A percentile compares a stretch with the other conserved stretches of the same genome.
phyloP scores from a whole-genome alignment of 2,797 vertebrate species.

The Chlorospingus semifuscus region DNA sequence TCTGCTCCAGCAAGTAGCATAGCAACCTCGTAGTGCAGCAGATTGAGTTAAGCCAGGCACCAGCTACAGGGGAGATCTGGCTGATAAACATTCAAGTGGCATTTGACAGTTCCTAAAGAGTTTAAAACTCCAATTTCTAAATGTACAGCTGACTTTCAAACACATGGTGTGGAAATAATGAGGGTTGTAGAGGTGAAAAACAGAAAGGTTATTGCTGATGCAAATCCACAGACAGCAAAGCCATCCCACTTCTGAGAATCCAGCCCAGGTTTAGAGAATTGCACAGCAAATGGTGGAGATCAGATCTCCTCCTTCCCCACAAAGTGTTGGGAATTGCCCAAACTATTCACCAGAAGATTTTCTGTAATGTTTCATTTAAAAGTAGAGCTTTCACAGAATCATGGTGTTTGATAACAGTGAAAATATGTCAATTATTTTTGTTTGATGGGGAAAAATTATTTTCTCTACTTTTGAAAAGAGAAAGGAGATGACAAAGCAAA shows the following conservation, averaged over 20 bases:
- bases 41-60: neutral
- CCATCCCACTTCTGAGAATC: neutral
- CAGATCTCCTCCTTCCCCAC: neutral
- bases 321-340: neutral
- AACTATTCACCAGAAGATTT: neutral
- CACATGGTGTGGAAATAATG: neutral
- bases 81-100: neutral
- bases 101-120: neutral
- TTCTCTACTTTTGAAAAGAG: neutral
- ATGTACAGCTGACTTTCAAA: neutral
- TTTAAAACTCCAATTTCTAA: neutral
- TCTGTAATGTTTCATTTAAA: neutral
- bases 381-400: neutral
- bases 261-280: neutral
- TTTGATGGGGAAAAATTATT: neutral
- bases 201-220: neutral
- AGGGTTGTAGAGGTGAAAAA: neutral
- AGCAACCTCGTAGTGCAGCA: rapidly evolving
- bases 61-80: neutral
- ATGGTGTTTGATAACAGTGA: neutral
- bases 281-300: neutral
- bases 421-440: neutral
- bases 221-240: neutral
- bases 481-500: neutral
- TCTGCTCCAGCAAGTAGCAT: neutral